These are phyloP conservation scores for Trachelus tabidus DNA, from an alignment of 2,888 invertebrate species.

Conservation along the genomic window DNA sequence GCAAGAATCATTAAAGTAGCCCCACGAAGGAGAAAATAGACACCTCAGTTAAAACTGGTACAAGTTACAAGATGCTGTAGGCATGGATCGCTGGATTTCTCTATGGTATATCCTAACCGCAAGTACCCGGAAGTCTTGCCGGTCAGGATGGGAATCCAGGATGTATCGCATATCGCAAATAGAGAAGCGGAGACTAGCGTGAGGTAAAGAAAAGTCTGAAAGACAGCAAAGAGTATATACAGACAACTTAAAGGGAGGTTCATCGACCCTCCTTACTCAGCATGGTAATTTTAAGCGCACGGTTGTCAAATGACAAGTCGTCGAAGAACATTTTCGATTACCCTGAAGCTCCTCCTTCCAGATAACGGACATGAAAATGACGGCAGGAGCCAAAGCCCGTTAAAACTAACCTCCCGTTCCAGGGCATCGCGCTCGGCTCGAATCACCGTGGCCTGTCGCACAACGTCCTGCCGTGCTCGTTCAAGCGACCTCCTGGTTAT, in stretches of 20 bases:
- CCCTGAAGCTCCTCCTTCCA: neutral
- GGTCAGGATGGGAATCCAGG: neutral
- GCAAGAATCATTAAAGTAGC: no score
- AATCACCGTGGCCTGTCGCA: conserved; percentile 71
- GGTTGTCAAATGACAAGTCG: neutral
- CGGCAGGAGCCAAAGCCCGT: neutral
- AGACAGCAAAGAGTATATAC: neutral
- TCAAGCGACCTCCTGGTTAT: conserved; percentile 70
- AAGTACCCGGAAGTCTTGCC: neutral
- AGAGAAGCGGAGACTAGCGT: neutral
- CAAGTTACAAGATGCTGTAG: neutral
- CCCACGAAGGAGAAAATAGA: no score
- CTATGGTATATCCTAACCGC: neutral
- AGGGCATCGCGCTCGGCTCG: conserved; percentile 70
- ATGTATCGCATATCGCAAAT: neutral
- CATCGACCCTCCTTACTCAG: neutral
- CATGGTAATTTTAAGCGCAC: neutral
- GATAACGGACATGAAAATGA: neutral
- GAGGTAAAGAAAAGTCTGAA: neutral
- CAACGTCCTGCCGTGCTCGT: conserved; percentile 71
- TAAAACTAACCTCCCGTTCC: conserved; percentile 68
- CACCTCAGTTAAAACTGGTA: no score
- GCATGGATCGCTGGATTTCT: neutral
- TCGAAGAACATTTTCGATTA: neutral
- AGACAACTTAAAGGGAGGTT: neutral